phyloP scores from a whole-genome alignment of 2,888 invertebrate genomes.

The Harpagoxenus sublaevis region DNA sequence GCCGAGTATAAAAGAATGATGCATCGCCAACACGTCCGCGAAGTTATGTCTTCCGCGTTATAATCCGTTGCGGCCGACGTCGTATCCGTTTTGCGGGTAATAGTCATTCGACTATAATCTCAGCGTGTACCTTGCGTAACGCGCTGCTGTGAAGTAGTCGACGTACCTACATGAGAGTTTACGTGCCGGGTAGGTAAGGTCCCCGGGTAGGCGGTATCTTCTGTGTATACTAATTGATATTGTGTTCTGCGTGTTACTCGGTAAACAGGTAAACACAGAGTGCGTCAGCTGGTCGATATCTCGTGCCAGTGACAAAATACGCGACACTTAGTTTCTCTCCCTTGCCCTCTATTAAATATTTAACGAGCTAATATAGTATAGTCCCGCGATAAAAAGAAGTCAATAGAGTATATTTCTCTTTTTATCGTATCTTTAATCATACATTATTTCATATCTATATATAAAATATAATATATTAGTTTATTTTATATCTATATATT shows the following conservation, averaged over 20 bases:
- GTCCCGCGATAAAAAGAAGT: neutral
- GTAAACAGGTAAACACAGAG: slow-evolving; percentile 41
- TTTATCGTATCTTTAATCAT: neutral
- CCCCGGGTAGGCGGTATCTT: neutral
- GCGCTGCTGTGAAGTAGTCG: neutral
- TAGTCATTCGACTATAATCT: slow-evolving; percentile 48
- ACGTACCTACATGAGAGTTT: slow-evolving; percentile 6
- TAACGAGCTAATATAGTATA: slow-evolving; percentile 9
- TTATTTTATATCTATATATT: neutral
- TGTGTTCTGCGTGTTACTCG: slow-evolving; percentile 37
- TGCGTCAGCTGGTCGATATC: slow-evolving; percentile 35
- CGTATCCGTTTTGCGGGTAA: slow-evolving; percentile 48
- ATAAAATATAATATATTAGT: neutral
- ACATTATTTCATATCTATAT: too few relatives aligned
- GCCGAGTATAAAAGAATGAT: neutral
- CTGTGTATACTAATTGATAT: slow-evolving; percentile 37
- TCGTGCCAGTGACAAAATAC: slow-evolving; percentile 16
- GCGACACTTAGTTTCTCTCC: neutral
- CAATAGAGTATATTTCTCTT: neutral
- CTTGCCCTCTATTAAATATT: neutral
- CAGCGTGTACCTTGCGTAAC: slow-evolving; percentile 40
- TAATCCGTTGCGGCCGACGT: slow-evolving; percentile 33
- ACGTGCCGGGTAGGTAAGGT: neutral
- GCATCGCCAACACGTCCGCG: neutral
- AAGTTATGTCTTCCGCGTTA: slow-evolving; percentile 31